A percentile compares a stretch with the other conserved stretches of the same genome.
Evolutionary conservation across 2,888 invertebrate genomes (phyloP).

Genomic region (Trachelus troglodyta): DNA sequence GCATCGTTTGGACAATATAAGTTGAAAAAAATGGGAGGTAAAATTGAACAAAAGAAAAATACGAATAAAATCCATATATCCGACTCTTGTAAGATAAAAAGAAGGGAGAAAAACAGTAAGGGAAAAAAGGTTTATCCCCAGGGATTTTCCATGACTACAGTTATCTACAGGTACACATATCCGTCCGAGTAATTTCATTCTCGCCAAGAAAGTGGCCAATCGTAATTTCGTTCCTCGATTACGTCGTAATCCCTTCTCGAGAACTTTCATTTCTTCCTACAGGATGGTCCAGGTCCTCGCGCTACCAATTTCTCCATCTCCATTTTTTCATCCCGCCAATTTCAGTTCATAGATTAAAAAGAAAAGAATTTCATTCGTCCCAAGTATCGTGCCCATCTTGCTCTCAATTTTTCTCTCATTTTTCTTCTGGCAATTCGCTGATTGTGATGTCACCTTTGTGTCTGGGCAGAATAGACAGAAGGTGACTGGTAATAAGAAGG

Average conservation of each 20-base stretch:
- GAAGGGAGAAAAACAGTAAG: neutral
- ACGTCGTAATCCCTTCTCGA: neutral
- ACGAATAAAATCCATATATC: neutral
- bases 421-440: neutral
- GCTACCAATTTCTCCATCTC: neutral
- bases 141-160: neutral
- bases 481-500: neutral
- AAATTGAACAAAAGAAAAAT: neutral
- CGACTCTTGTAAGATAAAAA: neutral
- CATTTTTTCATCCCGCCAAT: neutral
- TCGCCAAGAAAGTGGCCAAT: neutral
- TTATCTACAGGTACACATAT: neutral
- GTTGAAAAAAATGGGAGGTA: neutral
- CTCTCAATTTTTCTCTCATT: neutral
- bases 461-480: neutral
- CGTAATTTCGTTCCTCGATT: neutral
- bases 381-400: neutral
- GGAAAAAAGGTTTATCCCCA: neutral
- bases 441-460: neutral
- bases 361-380: neutral
- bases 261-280: neutral
- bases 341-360: neutral
- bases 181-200: neutral
- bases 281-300: neutral
- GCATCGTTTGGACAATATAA: neutral